Evolutionary conservation across 2,888 invertebrate genomes (phyloP).

Genomic region (Leptothorax acervorum): DNA sequence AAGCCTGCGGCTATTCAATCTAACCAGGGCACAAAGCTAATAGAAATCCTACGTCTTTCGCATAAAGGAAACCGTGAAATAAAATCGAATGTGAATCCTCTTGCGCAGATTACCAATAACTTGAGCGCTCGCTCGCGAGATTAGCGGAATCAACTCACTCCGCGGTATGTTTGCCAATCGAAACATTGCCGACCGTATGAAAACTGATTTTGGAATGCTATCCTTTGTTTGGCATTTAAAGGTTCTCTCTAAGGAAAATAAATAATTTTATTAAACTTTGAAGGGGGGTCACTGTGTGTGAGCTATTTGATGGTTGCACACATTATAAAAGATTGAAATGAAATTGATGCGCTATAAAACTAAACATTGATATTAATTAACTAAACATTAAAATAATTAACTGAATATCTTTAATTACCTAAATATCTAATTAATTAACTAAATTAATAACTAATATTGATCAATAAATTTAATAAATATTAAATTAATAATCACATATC

Average conservation of each 20-base stretch:
- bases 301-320: neutral
- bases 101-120: conserved; percentile 77
- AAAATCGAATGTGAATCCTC: conserved; percentile 80
- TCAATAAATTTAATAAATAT: neutral
- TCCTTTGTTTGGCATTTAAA: conserved; percentile 8
- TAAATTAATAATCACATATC: neutral
- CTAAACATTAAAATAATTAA: no score
- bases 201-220: conserved; percentile 25
- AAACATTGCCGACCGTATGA: conserved; percentile 16
- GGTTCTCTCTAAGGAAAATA: neutral
- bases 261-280: conserved; percentile 2
- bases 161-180: conserved; percentile 33
- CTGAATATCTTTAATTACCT: no score
- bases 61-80: conserved; percentile 81
- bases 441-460: no score
- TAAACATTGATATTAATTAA: conserved; percentile 5
- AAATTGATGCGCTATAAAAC: neutral
- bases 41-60: conserved; percentile 82
- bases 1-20: conserved; percentile 82
- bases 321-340: neutral
- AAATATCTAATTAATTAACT: no score
- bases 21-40: conserved; percentile 82
- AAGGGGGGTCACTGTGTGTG: neutral
- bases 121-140: conserved; percentile 65
- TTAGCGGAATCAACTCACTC: conserved; percentile 62